Evolutionary conservation across 2,797 vertebrate species (phyloP).

Genomic region (Argya squamiceps): DNA sequence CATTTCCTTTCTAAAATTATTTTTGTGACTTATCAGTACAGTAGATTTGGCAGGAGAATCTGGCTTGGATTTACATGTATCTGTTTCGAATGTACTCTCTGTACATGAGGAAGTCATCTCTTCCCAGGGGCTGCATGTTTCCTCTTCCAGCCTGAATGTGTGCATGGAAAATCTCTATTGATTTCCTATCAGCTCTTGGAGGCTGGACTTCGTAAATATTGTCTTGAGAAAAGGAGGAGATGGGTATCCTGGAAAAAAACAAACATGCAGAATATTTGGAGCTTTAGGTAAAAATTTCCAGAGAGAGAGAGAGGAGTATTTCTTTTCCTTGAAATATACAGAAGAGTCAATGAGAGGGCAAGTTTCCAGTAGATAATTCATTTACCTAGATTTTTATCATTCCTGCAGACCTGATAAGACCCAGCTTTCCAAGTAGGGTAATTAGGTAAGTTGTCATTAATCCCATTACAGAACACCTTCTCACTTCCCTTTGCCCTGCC

Average conservation of each 20-base stretch:
- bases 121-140: conserved; percentile 82
- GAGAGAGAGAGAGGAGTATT: background rate
- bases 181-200: conserved; percentile 83
- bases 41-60: background rate
- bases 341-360: background rate
- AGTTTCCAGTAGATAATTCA: background rate
- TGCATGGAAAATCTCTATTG: conserved; percentile 85
- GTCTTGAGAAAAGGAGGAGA: conserved; percentile 88
- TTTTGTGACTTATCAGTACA: background rate
- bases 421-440: conserved; percentile 48
- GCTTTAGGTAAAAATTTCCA: background rate
- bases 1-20: background rate
- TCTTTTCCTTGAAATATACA: background rate
- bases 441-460: conserved; percentile 51
- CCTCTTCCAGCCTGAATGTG: conserved; percentile 87
- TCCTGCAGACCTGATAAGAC: background rate
- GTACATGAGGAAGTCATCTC: conserved; percentile 89
- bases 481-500: conserved; percentile 20
- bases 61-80: conserved; percentile 74
- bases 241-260: conserved; percentile 80
- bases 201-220: conserved; percentile 86
- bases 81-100: conserved; percentile 82
- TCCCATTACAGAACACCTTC: background rate
- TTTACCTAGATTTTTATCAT: conserved; percentile 17
- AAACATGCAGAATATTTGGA: background rate